Percentiles rank a stretch among this genome's conserved stretches.
These are phyloP conservation scores for Scaptomyza flava DNA, from an alignment of 2,888 invertebrate species.

Conservation along the genomic window DNA sequence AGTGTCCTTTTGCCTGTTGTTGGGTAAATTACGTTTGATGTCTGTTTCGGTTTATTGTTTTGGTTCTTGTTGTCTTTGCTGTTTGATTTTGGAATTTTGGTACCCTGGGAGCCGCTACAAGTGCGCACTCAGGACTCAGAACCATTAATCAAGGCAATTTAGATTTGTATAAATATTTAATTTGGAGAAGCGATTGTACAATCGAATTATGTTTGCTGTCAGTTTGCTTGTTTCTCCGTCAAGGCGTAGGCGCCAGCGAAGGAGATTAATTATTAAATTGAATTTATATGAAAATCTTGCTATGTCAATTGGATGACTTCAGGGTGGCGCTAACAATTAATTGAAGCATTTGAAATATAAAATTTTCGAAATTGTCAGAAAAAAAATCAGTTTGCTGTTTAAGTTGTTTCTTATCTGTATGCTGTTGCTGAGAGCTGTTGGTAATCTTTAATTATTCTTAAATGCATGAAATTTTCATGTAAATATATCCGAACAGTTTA, in stretches of 20 bases:
- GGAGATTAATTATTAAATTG: constrained; percentile 29
- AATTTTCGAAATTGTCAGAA: too few species aligned
- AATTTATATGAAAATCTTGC: background rate
- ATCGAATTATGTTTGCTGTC: constrained; percentile 31
- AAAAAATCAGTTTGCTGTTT: too few species aligned
- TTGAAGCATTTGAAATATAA: background rate
- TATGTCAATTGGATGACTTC: background rate
- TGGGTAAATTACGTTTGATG: constrained; percentile 55
- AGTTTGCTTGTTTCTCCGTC: constrained; percentile 17
- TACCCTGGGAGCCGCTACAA: constrained; percentile 55
- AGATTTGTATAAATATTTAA: constrained; percentile 73
- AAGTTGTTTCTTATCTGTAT: too few species aligned
- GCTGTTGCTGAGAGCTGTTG: too few species aligned
- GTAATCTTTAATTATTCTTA: too few species aligned
- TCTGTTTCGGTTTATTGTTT: constrained; percentile 25
- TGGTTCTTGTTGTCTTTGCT: constrained; percentile 33
- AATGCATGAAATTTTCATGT: too few species aligned
- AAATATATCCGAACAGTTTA: too few species aligned
- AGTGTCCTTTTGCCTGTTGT: constrained; percentile 49
- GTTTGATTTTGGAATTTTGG: constrained; percentile 33
- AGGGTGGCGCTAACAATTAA: constrained; percentile 15
- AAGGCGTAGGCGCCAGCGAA: constrained; percentile 30
- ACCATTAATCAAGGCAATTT: constrained; percentile 69
- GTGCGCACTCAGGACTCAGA: constrained; percentile 47
- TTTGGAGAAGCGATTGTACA: constrained; percentile 36